Evolutionary conservation across 2,113 vertebrate species (phyloP), one percentile per base, ranked within the genome.

Genomic region (Regulus satrapa): DNA sequence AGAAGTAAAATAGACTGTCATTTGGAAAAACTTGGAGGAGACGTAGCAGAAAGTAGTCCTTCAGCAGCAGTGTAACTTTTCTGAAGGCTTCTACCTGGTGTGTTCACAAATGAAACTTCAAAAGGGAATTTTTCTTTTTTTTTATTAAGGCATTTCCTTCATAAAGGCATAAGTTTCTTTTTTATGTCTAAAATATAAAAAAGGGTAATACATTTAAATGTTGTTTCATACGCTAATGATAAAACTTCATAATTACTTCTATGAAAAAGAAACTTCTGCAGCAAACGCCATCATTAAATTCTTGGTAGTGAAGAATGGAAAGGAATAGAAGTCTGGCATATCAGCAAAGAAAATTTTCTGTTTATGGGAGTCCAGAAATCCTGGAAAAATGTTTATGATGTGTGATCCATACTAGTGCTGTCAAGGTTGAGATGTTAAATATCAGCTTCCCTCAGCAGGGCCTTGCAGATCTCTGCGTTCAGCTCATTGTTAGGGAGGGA

Each of bases 391-490:
- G 36, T 77, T 94, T 76, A 66, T 95, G 88, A n/a, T 59, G 8
- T 51, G 25, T 23, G 40, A 77, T 84, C 32, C 75, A 76, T 52
- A 23, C 18, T 75, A 74, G 66, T n/a, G 14, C 36, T 94, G 90
- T 92, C 79, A 80, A 89, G 49, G 54, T 45, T 92, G 93, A 94
- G 73, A 38, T 81, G 40, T 90, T 93, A 78, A 95, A 88, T 67
- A 52, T 20, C 59, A 89, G 23, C 54, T 62, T 93, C 68, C 43
- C 40, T n/a, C 36, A 59, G 46, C 73, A 74, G 71, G 23, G 45
- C 23, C 68, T 85, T 93, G 59, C 41, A 61, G 54, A 58, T 45
- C 14, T 82, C 76, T 64, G 23, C 2, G 0, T 40, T 52, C 77
- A 79, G 77, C 48, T 74, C 46, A 3, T 38, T 72, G 41, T 13